Evolutionary conservation across 2,797 vertebrate species (phyloP).

Genomic region (Pseudochaenichthys georgianus): DNA sequence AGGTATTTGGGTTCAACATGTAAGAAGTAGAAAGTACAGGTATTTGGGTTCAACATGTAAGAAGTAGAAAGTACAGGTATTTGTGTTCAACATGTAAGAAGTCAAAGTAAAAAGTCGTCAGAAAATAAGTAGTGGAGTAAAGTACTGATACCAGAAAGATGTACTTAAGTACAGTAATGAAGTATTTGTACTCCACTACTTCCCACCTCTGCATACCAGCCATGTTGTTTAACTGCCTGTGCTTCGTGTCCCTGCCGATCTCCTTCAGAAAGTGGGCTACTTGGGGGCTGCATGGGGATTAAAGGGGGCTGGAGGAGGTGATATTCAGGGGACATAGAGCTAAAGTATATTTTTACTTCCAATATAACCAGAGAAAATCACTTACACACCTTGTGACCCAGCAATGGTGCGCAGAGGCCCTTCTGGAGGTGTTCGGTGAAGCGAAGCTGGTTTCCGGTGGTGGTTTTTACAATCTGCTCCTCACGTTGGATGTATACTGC

Average conservation of each 20-base stretch:
- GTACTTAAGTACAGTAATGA: no score
- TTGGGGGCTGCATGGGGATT: constrained; percentile 7
- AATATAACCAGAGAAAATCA: constrained; percentile 25
- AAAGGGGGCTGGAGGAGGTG: background rate
- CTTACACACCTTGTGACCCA: constrained; percentile 31
- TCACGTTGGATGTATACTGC: background rate
- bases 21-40: no score
- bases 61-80: no score
- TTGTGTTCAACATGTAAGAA: no score
- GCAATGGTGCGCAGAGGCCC: constrained; percentile 9
- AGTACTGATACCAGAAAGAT: no score
- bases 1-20: no score
- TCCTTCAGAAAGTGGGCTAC: constrained; percentile 48
- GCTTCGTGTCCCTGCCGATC: constrained; percentile 25
- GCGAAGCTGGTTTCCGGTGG: constrained; percentile 1
- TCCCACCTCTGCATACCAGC: no score
- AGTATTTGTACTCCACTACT: no score
- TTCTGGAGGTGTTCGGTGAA: constrained; percentile 23
- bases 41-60: no score
- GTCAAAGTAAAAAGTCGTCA: no score
- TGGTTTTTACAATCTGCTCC: background rate
- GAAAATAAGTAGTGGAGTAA: no score
- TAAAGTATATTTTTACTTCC: constrained; percentile 10
- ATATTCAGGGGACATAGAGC: constrained; percentile 27
- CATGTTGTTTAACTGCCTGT: constrained; percentile 4